Evolutionary conservation across 2,888 invertebrate genomes (phyloP).

Genomic region (Thecophora atra): DNA sequence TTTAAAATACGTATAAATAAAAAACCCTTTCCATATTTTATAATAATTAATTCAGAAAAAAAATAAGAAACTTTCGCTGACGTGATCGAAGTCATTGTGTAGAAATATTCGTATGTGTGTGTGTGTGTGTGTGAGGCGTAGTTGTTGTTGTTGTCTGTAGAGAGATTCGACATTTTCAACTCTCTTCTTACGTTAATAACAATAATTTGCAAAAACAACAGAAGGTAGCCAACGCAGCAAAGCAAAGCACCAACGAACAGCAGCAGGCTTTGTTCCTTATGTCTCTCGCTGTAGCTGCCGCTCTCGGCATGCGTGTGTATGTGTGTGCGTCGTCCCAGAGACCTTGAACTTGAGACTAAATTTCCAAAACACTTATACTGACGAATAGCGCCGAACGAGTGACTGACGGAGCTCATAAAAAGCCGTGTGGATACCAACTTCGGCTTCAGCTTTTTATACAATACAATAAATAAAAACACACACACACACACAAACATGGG

Average conservation of each 20-base stretch:
- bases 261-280: constrained; percentile 1
- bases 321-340: constrained; percentile 60
- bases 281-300: too few relatives aligned
- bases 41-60: too few relatives aligned
- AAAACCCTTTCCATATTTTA: too few relatives aligned
- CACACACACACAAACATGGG: constrained; percentile 39
- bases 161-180: constrained; percentile 16
- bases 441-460: constrained; percentile 3
- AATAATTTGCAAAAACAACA: constrained; percentile 10
- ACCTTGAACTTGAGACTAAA: constrained; percentile 68
- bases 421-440: neutral
- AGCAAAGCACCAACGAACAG: constrained; percentile 15
- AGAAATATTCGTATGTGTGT: too few relatives aligned
- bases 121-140: too few relatives aligned
- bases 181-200: constrained; percentile 11
- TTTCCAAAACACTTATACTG: constrained; percentile 61
- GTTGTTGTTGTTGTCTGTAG: neutral
- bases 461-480: constrained; percentile 43
- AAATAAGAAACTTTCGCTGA: too few relatives aligned
- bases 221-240: constrained; percentile 12
- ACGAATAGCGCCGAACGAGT: constrained; percentile 13
- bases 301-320: neutral
- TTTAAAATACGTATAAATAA: too few relatives aligned
- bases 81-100: too few relatives aligned
- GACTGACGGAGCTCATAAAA: constrained; percentile 27